Evolutionary conservation across 2,888 invertebrate species (phyloP).

Genomic region (Temnothorax unifasciatus): DNA sequence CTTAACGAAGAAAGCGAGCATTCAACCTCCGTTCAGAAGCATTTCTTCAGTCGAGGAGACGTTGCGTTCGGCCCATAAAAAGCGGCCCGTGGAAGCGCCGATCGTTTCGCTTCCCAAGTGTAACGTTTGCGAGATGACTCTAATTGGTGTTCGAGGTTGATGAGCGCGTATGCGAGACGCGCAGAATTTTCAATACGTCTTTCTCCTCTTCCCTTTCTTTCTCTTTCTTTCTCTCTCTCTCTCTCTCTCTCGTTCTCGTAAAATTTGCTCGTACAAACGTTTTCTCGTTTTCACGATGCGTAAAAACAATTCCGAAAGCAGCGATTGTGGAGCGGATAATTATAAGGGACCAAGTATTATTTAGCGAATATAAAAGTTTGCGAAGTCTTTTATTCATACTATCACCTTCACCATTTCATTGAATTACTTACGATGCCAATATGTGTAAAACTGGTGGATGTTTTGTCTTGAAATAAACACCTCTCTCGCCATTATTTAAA

Average conservation of each 20-base stretch:
- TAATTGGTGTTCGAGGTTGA: constrained; percentile 80
- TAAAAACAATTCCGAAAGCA: constrained; percentile 39
- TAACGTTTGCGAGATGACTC: constrained; percentile 79
- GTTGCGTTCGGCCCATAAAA: constrained; percentile 72
- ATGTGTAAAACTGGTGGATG: not conserved
- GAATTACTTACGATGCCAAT: not conserved
- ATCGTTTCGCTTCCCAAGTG: constrained; percentile 77
- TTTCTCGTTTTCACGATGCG: constrained; percentile 45
- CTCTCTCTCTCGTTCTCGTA: not conserved
- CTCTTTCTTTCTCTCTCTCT: not conserved
- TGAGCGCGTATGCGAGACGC: constrained; percentile 69
- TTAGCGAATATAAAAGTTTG: constrained; percentile 12
- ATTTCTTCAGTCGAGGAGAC: constrained; percentile 74
- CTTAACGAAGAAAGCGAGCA: constrained; percentile 76
- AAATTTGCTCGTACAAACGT: constrained; percentile 15
- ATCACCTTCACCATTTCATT: not conserved
- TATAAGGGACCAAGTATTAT: constrained; percentile 9
- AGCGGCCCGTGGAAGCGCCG: constrained; percentile 75
- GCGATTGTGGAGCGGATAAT: not conserved
- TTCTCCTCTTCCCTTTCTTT: constrained; percentile 6
- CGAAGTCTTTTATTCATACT: not conserved
- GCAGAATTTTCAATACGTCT: constrained; percentile 52
- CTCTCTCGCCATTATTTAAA: not conserved
- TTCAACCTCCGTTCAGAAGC: constrained; percentile 70
- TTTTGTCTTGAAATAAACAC: not conserved